A percentile compares a stretch with the other conserved stretches of the same genome.
Conservation (phyloP, 2,888 invertebrate species). For the Opisthograptis luteolata region DNA sequence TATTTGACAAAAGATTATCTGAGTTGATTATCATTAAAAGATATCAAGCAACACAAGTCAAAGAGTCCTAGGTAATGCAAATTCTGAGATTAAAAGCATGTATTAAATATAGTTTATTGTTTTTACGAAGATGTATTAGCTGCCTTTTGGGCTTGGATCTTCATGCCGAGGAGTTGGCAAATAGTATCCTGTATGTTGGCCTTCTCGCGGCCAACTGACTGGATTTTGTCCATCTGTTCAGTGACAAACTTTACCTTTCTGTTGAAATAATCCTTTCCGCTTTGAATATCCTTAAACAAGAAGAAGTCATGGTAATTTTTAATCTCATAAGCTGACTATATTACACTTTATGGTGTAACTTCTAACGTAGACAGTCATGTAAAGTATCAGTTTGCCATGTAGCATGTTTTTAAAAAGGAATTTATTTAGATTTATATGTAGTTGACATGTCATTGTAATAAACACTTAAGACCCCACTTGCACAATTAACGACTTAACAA, state of each 20-base stretch:
- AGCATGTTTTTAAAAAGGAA: too few relatives aligned
- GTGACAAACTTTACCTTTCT: slow-evolving; percentile 95
- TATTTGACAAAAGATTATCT: neutral
- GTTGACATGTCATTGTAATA: too few relatives aligned
- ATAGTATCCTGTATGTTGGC: slow-evolving; percentile 84
- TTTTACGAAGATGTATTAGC: slow-evolving; percentile 33
- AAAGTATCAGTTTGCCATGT: too few relatives aligned
- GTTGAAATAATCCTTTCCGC: slow-evolving; percentile 96
- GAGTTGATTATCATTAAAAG: neutral
- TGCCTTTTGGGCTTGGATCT: slow-evolving; percentile 63
- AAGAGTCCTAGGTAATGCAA: slow-evolving; percentile 25
- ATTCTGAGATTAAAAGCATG: slow-evolving; percentile 24
- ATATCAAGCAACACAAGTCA: neutral
- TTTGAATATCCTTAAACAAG: slow-evolving; percentile 86
- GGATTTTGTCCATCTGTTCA: slow-evolving; percentile 97
- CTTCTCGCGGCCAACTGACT: slow-evolving; percentile 92
- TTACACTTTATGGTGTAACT: too few relatives aligned
- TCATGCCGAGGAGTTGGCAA: slow-evolving; percentile 89
- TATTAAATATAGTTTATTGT: slow-evolving; percentile 17
- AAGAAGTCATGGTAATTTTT: too few relatives aligned
- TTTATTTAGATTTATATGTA: too few relatives aligned
- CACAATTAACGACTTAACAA: too few relatives aligned
- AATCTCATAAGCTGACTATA: too few relatives aligned
- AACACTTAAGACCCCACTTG: too few relatives aligned
- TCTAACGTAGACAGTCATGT: too few relatives aligned